phyloP scores from a whole-genome alignment of 2,888 invertebrate species.

The Ochropacha duplaris region DNA sequence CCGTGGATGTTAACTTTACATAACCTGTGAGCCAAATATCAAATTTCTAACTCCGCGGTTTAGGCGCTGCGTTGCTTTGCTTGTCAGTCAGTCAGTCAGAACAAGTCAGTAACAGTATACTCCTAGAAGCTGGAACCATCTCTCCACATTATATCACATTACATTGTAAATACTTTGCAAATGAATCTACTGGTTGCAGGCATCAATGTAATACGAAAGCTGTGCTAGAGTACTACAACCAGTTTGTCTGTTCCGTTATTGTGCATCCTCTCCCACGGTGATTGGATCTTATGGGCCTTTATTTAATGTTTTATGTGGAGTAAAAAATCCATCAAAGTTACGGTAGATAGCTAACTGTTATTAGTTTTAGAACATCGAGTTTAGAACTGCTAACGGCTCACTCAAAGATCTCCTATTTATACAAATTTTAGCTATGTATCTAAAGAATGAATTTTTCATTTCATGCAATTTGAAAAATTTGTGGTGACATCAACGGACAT shows the following conservation, averaged over 20 bases:
- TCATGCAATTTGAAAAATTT: no score
- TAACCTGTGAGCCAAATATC: no score
- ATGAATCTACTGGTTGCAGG: not conserved
- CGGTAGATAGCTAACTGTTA: not conserved
- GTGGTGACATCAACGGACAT: no score
- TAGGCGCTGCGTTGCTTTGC: no score
- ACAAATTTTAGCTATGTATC: not conserved
- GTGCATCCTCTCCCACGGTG: constrained; percentile 6
- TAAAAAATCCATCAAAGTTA: not conserved
- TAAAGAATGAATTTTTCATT: no score
- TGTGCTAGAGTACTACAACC: not conserved
- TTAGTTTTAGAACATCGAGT: not conserved
- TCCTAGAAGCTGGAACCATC: no score
- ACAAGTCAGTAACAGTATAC: no score
- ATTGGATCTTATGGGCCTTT: not conserved
- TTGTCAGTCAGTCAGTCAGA: no score
- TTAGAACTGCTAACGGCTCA: not conserved
- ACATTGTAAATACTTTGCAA: not conserved
- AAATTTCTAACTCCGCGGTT: no score
- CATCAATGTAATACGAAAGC: not conserved
- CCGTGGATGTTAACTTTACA: no score
- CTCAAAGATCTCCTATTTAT: not conserved
- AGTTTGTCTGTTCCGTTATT: constrained; percentile 5
- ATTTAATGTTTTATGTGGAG: not conserved
- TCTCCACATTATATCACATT: not conserved